Evolutionary conservation across 2,113 vertebrate genomes (phyloP), one percentile per base, ranked within the genome.

Genomic region (Microtus montanus): DNA sequence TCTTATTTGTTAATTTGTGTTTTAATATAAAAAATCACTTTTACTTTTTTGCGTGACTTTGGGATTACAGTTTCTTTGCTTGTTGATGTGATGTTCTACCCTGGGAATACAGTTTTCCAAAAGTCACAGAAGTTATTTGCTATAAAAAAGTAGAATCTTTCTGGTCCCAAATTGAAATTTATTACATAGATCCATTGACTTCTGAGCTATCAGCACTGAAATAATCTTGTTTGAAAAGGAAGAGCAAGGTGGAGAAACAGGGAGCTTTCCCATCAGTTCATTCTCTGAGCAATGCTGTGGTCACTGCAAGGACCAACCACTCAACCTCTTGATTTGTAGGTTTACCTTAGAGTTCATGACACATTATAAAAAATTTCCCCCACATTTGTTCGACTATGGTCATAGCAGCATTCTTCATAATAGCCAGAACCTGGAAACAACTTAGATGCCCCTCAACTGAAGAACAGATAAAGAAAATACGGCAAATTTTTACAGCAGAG

Each of bases 91-190:
- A 78, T 91, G 47, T 26, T 64, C 13, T 66, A 33, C 15, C 28
- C 66, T 64, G 68, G 71, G 24, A 68, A 78, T 66, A 41, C 30
- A 96, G 68, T 68, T 82, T 85, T 93, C 33, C 38, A 84, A 90
- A 93, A 95, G 24, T 64, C 24, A 70, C 7, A 63, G 30, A 93
- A 85, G 6, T 68, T 66, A 74, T 52, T 70, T 77, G 52, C 80
- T 84, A 63, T 92, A 86, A 91, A 91, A 58, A 96, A 95, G 88
- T 52, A 52, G 30, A 93, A 64, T 49, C 90, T 87, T 71, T 28
- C 14, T 84, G 54, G n/a, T 77, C 17, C 63, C 83, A 87, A 82
- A 82, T 95, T 94, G 10, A 95, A 92, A 75, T 80, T 58, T 89
- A 79, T 78, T 82, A 94, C 70, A 89, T 82, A n/a, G 19, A 90